Evolutionary conservation across 2,113 vertebrate genomes (phyloP).

Genomic region (Phyllostomus hastatus): DNA sequence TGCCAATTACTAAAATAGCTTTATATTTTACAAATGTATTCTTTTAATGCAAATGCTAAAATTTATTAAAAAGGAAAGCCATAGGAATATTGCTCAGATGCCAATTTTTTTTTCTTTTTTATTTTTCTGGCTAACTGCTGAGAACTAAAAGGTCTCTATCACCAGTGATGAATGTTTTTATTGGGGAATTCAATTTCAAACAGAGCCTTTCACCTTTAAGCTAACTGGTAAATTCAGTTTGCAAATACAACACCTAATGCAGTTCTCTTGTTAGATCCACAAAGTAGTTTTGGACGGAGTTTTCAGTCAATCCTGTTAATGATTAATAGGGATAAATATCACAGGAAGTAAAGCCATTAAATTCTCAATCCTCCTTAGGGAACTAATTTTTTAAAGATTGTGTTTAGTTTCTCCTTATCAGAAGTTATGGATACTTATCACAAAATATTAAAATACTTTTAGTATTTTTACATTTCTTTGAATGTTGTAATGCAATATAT

Average conservation of each 20-base stretch:
- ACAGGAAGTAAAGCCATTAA: neutral
- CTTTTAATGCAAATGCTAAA: slow-evolving; percentile 22
- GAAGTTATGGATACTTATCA: neutral
- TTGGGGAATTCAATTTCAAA: neutral
- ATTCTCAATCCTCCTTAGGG: neutral
- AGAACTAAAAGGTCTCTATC: neutral
- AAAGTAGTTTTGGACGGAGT: neutral
- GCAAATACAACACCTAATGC: neutral
- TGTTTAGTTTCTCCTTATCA: neutral
- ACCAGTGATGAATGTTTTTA: neutral
- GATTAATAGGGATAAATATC: neutral
- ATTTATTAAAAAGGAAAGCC: neutral
- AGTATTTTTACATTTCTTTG: neutral
- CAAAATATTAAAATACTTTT: neutral
- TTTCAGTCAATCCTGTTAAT: neutral
- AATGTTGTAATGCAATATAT: neutral
- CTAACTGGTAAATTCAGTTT: neutral
- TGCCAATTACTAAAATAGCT: neutral
- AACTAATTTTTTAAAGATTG: neutral
- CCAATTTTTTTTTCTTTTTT: neutral
- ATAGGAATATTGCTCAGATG: neutral
- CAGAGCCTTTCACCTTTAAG: neutral
- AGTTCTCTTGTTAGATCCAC: neutral
- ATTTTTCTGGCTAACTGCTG: neutral
- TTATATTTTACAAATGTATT: neutral